Evolutionary conservation across 92 coral and sea anemone genomes (phyloP).

Genomic region (Isaurus tuberculatus): DNA sequence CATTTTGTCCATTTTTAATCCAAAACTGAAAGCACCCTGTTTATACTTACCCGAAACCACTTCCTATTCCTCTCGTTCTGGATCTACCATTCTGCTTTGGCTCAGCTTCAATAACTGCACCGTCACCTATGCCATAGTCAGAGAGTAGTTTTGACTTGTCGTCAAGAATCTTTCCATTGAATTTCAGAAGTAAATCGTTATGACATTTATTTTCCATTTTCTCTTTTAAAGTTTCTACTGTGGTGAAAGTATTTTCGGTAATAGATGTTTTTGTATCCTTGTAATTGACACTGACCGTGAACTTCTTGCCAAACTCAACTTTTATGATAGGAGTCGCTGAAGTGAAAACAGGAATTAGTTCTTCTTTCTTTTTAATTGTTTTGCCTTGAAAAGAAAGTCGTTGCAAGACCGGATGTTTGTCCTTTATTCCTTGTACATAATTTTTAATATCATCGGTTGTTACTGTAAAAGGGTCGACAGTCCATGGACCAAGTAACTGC

Average conservation of each 20-base stretch:
- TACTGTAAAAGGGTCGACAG: not conserved
- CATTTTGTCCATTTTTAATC: too few species aligned
- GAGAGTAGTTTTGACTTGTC: slow-evolving; percentile 2
- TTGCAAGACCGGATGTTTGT: not conserved
- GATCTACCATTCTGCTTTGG: not conserved
- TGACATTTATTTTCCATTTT: not conserved
- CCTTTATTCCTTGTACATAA: not conserved
- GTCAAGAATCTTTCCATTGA: not conserved
- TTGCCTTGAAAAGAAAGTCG: slow-evolving; percentile 19
- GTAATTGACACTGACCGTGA: not conserved
- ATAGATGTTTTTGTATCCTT: not conserved
- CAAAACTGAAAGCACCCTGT: too few species aligned
- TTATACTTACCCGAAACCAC: not conserved
- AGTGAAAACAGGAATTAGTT: not conserved
- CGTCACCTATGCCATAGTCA: not conserved
- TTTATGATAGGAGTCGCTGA: not conserved
- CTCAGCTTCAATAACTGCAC: not conserved
- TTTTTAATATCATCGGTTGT: not conserved
- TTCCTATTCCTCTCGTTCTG: not conserved
- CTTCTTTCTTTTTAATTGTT: not conserved
- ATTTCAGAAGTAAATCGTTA: not conserved
- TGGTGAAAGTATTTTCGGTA: not conserved
- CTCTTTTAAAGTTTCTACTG: not conserved
- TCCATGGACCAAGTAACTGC: not conserved
- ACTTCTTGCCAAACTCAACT: not conserved